Base-by-base conservation (phyloP, 1,140 invertebrate species). In the Tribolium castaneum region DNA sequence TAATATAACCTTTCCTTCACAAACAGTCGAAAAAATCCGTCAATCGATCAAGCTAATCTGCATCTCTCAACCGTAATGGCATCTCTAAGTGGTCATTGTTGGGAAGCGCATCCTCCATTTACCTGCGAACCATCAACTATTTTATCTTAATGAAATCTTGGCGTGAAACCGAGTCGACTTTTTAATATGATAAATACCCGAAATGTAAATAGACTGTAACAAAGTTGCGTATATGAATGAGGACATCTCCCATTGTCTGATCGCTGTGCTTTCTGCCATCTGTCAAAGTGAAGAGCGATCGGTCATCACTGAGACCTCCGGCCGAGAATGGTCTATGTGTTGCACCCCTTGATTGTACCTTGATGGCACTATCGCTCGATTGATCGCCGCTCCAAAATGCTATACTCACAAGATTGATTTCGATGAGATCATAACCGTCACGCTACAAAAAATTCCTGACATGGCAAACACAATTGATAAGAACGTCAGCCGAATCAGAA, bases 271-370 rank as follows among this genome's bases (percentile, higher is more conserved):
- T 83, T 80, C 81, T 83, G 83, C 84, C 82, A 85, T 85, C 82
- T 85, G 84, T 85, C 84, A 85, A 82, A 80, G 82, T 84, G 83
- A 84, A 84, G 83, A 85, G 84, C 81, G 84, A 85, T 85, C 84
- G 83, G 82, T 83, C 82, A 83, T 83, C 79, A 76, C 78, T 45
- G 70, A 76, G 80, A 83, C 82, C 82, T 81, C 82, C 82, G 77
- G 80, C 70, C 56, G 70, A 59, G 80, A 80, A 52, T 54, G 19
- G 19, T 54, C 49, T 54, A 73, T 54, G 70, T 72, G 50, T 73
- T 73, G 52, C 71, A 73, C 49, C 71, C 71, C 71, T 73, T 73
- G 71, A 73, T 73, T 73, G 71, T 51, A 73, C 52, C 71, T 52
- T 73, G 71, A 73, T 73, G 25, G 71, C 52, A 73, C 59, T 66